These are phyloP conservation scores for Herpailurus yagouaroundi DNA, from an alignment of 2,113 vertebrate genomes.

Conservation along the genomic window DNA sequence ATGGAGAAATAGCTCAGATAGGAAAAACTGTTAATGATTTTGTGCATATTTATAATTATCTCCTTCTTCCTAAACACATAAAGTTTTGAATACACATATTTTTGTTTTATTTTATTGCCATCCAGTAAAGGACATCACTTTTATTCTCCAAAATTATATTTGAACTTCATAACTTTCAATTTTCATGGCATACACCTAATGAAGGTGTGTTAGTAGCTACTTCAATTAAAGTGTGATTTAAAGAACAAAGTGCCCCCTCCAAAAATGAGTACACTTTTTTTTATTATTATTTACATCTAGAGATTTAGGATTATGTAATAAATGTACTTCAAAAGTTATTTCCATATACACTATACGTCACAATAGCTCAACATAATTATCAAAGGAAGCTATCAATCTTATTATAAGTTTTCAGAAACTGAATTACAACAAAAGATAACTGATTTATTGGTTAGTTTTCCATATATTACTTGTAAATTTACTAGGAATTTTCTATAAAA, in stretches of 20 bases:
- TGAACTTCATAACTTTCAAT: slow-evolving; percentile 10
- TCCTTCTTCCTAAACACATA: background rate
- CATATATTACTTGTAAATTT: background rate
- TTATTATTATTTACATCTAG: background rate
- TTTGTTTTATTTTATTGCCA: background rate
- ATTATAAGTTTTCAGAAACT: background rate
- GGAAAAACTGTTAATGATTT: background rate
- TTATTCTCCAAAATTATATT: background rate
- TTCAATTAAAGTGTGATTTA: background rate
- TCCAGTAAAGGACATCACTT: background rate
- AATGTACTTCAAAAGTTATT: background rate
- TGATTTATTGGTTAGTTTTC: background rate
- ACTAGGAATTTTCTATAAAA: background rate
- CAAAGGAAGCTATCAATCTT: background rate
- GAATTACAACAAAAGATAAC: background rate
- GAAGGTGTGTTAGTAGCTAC: background rate
- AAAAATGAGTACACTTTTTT: background rate
- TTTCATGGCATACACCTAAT: background rate
- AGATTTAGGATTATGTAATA: background rate
- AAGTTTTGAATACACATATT: background rate
- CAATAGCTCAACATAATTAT: background rate
- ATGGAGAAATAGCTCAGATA: background rate
- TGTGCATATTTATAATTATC: background rate
- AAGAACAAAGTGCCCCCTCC: background rate
- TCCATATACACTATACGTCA: background rate